A percentile compares a stretch with the other conserved stretches of the same genome.
phyloP scores from a whole-genome alignment of 2,888 invertebrate species.

The Argyresthia albistria region DNA sequence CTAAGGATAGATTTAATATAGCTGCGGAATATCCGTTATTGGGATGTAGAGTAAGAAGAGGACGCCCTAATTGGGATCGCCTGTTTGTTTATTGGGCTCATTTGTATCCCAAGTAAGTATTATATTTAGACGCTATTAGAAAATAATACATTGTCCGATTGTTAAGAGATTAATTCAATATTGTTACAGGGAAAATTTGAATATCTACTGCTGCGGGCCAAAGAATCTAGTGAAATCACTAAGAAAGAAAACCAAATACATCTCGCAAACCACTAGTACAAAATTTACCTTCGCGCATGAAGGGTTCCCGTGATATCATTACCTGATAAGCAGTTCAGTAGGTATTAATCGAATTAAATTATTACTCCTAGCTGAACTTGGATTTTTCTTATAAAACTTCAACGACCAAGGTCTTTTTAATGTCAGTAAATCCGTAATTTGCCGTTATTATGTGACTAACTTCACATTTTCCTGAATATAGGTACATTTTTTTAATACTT shows the following conservation, averaged over 20 bases:
- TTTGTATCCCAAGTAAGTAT: conserved; percentile 54
- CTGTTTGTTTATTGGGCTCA: conserved; percentile 64
- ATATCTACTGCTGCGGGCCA: conserved; percentile 64
- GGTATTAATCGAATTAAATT: not conserved
- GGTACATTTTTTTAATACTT: not conserved
- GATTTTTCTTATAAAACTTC: too few relatives aligned
- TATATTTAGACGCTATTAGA: not conserved
- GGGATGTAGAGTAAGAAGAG: conserved; percentile 48
- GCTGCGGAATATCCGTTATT: conserved; percentile 48
- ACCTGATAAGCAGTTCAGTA: not conserved
- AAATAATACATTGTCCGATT: not conserved
- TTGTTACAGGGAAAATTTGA: conserved; percentile 36
- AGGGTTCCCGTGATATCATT: conserved; percentile 40
- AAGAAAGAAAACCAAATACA: conserved; percentile 39
- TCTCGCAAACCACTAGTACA: conserved; percentile 42
- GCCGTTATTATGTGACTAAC: not conserved
- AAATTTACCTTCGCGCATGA: conserved; percentile 55
- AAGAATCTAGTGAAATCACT: conserved; percentile 58
- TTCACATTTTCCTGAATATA: not conserved
- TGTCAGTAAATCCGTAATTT: not conserved
- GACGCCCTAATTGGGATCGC: conserved; percentile 59
- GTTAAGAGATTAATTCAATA: not conserved
- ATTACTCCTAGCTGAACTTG: not conserved
- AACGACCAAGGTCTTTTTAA: not conserved
- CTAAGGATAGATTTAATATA: conserved; percentile 31